These are phyloP conservation scores for Brotogeris chrysoptera DNA, from an alignment of 2,797 vertebrate genomes.

Conservation along the genomic window DNA sequence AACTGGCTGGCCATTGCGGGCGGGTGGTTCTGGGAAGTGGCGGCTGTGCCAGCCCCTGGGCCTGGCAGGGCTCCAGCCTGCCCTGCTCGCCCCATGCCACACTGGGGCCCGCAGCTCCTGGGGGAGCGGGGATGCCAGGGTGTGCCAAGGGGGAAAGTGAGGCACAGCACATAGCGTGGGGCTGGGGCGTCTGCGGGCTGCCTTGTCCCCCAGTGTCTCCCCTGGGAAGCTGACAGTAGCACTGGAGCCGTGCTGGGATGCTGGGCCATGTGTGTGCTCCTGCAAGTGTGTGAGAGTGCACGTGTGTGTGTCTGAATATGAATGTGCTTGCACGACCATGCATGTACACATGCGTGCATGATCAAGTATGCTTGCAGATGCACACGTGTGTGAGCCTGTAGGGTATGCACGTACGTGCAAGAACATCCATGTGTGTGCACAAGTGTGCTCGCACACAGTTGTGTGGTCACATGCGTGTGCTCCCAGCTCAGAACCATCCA, in stretches of 20 bases:
- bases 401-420: neutral
- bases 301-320: fast-evolving
- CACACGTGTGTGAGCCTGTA: fast-evolving
- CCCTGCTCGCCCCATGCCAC: fast-evolving
- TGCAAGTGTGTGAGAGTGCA: neutral
- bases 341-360: neutral
- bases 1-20: fast-evolving
- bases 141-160: neutral
- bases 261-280: neutral
- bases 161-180: neutral
- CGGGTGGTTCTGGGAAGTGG: neutral
- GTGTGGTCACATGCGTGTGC: neutral
- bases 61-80: neutral
- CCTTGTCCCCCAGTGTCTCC: fast-evolving
- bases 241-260: neutral
- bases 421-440: fast-evolving
- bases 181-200: fast-evolving
- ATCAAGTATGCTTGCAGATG: fast-evolving
- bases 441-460: fast-evolving
- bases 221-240: neutral
- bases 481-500: neutral
- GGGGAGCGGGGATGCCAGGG: fast-evolving
- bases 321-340: fast-evolving
- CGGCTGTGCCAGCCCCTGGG: neutral
- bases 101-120: neutral